These are phyloP conservation scores for Parazoanthus darwini DNA, from an alignment of 92 coral and sea anemone species.

Conservation along the genomic window DNA sequence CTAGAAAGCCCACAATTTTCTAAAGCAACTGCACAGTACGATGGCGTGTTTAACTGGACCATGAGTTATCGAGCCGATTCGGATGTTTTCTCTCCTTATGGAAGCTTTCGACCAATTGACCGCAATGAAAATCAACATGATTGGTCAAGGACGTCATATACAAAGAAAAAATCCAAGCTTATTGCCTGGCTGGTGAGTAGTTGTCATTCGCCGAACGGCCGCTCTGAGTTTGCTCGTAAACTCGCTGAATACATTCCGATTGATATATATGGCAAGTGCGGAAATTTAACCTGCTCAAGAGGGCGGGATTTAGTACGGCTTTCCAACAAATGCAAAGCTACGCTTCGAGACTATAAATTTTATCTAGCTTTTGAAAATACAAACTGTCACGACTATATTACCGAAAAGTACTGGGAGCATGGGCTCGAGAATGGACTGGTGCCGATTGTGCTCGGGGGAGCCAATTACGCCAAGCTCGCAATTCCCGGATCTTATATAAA, in stretches of 20 bases:
- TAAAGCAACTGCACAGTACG: conserved; percentile 28
- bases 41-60: conserved; percentile 61
- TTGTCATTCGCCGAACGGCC: conserved; percentile 46
- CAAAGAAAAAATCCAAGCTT: conserved; percentile 39
- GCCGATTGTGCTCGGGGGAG: conserved; percentile 68
- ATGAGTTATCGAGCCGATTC: conserved; percentile 61
- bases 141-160: not conserved
- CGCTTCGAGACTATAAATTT: conserved; percentile 45
- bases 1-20: conserved; percentile 57
- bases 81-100: conserved; percentile 59
- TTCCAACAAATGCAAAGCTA: not conserved
- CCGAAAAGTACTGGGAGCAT: conserved; percentile 68
- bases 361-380: conserved; percentile 65
- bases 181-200: conserved; percentile 53
- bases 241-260: conserved; percentile 44
- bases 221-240: conserved; percentile 31
- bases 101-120: conserved; percentile 47
- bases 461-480: conserved; percentile 43
- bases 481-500: conserved; percentile 65
- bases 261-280: conserved; percentile 56
- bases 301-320: no score
- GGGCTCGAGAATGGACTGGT: conserved; percentile 64
- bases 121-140: conserved; percentile 10
- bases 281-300: not conserved
- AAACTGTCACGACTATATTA: conserved; percentile 60